Evolutionary conservation across 2,888 invertebrate species (phyloP).

Genomic region (Drosophila kokeensis): DNA sequence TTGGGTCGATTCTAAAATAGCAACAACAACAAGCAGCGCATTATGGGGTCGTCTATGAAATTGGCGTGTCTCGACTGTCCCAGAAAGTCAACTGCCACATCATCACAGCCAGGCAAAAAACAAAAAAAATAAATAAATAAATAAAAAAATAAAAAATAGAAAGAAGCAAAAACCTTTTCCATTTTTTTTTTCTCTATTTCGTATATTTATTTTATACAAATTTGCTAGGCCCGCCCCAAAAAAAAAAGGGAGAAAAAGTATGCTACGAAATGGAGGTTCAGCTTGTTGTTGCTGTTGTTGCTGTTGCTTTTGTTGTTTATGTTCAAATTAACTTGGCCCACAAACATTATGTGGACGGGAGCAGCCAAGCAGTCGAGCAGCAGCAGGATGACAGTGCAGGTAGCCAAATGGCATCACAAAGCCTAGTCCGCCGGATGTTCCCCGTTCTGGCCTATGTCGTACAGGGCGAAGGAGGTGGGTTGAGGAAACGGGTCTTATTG

Average conservation of each 20-base stretch:
- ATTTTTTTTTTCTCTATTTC: constrained; percentile 8
- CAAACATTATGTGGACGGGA: constrained; percentile 39
- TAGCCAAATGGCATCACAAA: constrained; percentile 37
- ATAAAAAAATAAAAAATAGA: constrained; percentile 5
- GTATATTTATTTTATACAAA: constrained; percentile 48
- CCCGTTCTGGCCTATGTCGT: constrained; percentile 7
- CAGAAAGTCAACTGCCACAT: constrained; percentile 72
- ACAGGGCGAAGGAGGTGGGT: background rate
- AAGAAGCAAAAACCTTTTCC: constrained; percentile 25
- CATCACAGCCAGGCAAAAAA: constrained; percentile 58
- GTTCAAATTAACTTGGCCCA: constrained; percentile 72
- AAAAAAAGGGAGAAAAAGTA: constrained; percentile 25
- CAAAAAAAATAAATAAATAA: background rate
- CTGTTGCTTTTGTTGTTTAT: constrained; percentile 48
- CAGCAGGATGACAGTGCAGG: constrained; percentile 62
- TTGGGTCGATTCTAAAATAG: background rate
- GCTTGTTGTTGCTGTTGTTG: constrained; percentile 6
- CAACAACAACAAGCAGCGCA: constrained; percentile 24
- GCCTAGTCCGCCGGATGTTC: constrained; percentile 23
- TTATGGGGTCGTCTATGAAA: constrained; percentile 53
- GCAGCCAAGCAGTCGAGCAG: constrained; percentile 1
- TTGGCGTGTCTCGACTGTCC: constrained; percentile 63
- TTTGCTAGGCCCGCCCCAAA: constrained; percentile 34
- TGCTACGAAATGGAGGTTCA: constrained; percentile 35
- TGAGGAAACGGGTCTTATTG: constrained; percentile 23